A percentile compares a stretch with the other conserved stretches of the same genome.
phyloP scores from a whole-genome alignment of 2,113 vertebrate genomes.

The Phylloscopus trochiloides region DNA sequence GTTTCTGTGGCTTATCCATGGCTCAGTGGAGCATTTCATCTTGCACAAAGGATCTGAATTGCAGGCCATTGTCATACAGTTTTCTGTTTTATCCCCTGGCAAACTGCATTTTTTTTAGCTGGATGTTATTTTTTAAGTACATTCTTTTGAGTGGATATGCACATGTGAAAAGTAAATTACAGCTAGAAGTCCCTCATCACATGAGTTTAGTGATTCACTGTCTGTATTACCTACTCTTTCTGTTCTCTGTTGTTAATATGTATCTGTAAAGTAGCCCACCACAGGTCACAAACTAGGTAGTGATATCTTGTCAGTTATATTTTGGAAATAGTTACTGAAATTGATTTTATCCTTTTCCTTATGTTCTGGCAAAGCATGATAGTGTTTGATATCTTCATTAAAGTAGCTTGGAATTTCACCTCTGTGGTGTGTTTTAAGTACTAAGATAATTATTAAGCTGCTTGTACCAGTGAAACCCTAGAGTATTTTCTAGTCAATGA shows the following conservation, averaged over 20 bases:
- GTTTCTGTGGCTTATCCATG: slow-evolving; percentile 3
- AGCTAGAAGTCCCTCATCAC: neutral
- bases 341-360: neutral
- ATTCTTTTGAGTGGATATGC: neutral
- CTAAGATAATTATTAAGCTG: neutral
- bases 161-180: neutral
- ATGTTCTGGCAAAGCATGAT: neutral
- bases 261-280: neutral
- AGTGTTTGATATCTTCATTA: neutral
- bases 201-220: neutral
- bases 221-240: neutral
- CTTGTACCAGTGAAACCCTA: neutral
- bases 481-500: neutral
- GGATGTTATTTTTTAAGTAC: neutral
- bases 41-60: slow-evolving; percentile 68
- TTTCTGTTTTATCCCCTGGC: neutral
- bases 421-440: neutral
- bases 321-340: neutral
- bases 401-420: neutral
- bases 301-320: neutral
- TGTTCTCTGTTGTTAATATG: neutral
- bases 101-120: neutral
- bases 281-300: neutral
- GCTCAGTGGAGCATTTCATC: neutral
- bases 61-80: neutral